Percentiles rank a stretch among this genome's conserved stretches.
Conservation (phyloP, 2,797 vertebrate species). For the Eulemur albifrons region DNA sequence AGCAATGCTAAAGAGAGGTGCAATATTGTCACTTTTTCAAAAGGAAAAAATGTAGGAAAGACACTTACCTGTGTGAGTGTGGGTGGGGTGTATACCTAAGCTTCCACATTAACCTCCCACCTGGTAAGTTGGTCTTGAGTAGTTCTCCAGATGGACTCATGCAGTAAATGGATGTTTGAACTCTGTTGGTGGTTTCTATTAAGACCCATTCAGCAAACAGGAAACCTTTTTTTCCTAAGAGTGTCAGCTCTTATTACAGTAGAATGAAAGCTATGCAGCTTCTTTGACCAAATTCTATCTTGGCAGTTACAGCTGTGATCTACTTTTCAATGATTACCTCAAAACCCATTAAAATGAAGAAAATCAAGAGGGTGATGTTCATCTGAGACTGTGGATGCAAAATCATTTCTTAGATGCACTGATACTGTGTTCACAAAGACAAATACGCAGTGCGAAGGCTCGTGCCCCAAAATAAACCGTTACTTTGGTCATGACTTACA, state of each 20-base stretch:
- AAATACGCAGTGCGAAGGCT: constrained; percentile 18
- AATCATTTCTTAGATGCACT: constrained; percentile 37
- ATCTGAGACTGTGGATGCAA: constrained; percentile 11
- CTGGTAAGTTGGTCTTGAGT: background rate
- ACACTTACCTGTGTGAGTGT: background rate
- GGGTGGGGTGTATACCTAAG: background rate
- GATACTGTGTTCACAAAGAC: constrained; percentile 36
- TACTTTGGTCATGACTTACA: background rate
- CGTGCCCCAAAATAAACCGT: background rate
- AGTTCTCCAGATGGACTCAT: background rate
- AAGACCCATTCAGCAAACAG: background rate
- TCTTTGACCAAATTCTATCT: constrained; percentile 57
- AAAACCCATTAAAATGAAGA: constrained; percentile 58
- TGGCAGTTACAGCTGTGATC: constrained; percentile 43
- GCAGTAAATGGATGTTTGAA: constrained; percentile 35
- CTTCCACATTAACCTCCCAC: background rate
- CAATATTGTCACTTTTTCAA: background rate
- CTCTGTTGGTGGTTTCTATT: constrained; percentile 30
- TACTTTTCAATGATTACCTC: constrained; percentile 58
- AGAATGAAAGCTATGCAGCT: constrained; percentile 43
- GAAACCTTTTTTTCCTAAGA: background rate
- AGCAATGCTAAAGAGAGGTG: background rate
- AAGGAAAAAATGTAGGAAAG: background rate
- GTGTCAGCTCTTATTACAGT: constrained; percentile 44
- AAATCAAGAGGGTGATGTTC: constrained; percentile 28